phyloP scores from a whole-genome alignment of 2,113 vertebrate species.

The Hydropotes inermis region DNA sequence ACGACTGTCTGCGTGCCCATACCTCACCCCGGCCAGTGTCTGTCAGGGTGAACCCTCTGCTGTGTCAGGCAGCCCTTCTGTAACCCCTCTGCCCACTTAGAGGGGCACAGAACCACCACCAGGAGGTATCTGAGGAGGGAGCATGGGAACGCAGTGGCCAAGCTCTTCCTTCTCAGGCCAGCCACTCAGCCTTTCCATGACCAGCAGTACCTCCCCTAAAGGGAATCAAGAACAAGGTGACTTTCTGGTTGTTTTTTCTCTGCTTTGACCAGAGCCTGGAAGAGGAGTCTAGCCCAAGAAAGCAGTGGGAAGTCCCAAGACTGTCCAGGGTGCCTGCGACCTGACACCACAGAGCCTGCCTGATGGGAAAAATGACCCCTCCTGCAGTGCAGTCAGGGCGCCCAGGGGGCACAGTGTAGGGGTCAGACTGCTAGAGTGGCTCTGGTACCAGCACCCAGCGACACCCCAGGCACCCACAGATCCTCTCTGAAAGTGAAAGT shows the following conservation, averaged over 20 bases:
- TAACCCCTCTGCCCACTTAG: not conserved
- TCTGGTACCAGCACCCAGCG: not conserved
- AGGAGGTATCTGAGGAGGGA: not conserved
- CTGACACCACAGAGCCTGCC: not conserved
- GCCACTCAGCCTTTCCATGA: not conserved
- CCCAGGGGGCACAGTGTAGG: not conserved
- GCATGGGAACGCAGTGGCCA: not conserved
- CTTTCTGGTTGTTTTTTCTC: not conserved
- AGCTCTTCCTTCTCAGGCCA: not conserved
- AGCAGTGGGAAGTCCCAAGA: not conserved
- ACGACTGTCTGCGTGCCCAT: not conserved
- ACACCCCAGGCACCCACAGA: not conserved
- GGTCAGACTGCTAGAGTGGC: not conserved
- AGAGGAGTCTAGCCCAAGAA: not conserved
- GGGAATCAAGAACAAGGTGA: not conserved
- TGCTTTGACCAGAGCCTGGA: not conserved
- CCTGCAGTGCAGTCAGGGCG: not conserved
- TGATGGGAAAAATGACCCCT: fast-evolving
- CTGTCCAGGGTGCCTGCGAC: not conserved
- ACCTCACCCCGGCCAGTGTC: not conserved
- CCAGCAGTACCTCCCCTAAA: not conserved
- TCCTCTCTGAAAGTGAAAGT: not conserved
- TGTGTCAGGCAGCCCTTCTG: not conserved
- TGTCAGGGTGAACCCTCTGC: not conserved
- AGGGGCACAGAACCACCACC: too few relatives aligned